These are phyloP conservation scores for Sebastolobus alascanus DNA, from an alignment of 2,797 vertebrate species.

Conservation along the genomic window DNA sequence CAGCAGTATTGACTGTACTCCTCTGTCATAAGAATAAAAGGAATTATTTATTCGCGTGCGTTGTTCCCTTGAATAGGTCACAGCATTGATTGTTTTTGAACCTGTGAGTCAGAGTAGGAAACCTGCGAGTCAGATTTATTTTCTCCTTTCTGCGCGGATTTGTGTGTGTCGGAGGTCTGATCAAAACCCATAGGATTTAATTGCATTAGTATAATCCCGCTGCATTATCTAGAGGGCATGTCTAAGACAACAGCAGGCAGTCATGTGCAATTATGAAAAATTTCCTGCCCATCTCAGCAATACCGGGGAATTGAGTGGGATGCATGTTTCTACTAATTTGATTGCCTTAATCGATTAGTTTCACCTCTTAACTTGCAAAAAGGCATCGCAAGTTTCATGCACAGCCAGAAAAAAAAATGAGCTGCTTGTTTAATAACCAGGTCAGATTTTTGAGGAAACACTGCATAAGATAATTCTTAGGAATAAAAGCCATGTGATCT, in stretches of 20 bases:
- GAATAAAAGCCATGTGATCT: not conserved
- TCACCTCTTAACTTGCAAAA: conserved; percentile 48
- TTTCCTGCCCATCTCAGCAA: conserved; percentile 52
- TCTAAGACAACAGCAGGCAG: conserved; percentile 46
- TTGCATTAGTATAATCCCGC: conserved; percentile 37
- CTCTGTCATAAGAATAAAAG: conserved; percentile 11
- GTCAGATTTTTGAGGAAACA: conserved; percentile 21
- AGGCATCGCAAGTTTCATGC: conserved; percentile 26
- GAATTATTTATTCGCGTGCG: conserved; percentile 27
- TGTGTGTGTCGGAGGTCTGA: conserved; percentile 36
- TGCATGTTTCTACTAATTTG: conserved; percentile 55
- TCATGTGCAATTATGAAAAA: conserved; percentile 57
- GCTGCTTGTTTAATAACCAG: conserved; percentile 25
- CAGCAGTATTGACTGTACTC: not conserved
- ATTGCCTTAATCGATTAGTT: conserved; percentile 57
- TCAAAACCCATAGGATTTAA: conserved; percentile 42
- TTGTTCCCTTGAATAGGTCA: conserved; percentile 45
- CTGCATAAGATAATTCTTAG: not conserved
- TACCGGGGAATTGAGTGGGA: conserved; percentile 49
- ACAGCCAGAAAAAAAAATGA: conserved; percentile 14
- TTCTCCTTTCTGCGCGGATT: conserved; percentile 7
- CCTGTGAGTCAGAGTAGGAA: conserved; percentile 29
- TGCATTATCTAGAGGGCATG: conserved; percentile 48
- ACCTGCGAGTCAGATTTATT: conserved; percentile 25
- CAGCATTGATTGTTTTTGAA: conserved; percentile 47